Evolutionary conservation across 2,797 vertebrate genomes (phyloP), one percentile per base, ranked within the genome.

Genomic region (Lates japonicus): DNA sequence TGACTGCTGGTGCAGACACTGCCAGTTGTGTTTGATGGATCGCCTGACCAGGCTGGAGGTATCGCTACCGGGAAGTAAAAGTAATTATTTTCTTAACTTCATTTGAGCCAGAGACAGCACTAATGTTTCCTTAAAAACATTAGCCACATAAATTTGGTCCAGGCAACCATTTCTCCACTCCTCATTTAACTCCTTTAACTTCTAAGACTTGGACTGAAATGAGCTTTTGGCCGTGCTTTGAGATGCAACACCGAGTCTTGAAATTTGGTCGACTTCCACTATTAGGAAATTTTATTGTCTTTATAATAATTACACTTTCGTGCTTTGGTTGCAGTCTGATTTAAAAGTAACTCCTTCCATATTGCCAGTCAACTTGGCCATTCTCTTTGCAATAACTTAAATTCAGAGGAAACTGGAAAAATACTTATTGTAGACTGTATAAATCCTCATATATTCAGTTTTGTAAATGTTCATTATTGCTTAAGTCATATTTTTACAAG

Each of bases 401-500:
- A 77, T 79, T 86, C 33, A 63, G 64, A 74, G 73, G 72, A 86
- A 90, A 87, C 74, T 89, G 89, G 82, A 80, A 85, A 90, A 90
- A 86, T 41, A 80, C 65, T 87, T 83, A 78, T 67, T 81, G 54
- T 51, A 17, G 61, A 74, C 37, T 57, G 65, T 61, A 79, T 80
- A 83, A 88, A 87, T 80, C 61, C 68, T 80, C 71, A 66, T 80
- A 74, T 84, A 78, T 87, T 88, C 67, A 80, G 29, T 90, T 90
- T 74, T 76, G 81, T 82, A 84, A 86, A 86, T 19, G 41, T 83
- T 87, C 78, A 88, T 91, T 83, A 88, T 29, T 65, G 74, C 64
- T 61, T 31, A 52, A 73, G 74, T 81, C 75, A 75, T 84, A 86
- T 81, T 91, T 94, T 92, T 81, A 88, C 80, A 76, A 82, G 86